Percentiles rank a stretch among this genome's conserved stretches.
phyloP scores from a whole-genome alignment of 1,140 invertebrate genomes.

The Ostrea edulis region DNA sequence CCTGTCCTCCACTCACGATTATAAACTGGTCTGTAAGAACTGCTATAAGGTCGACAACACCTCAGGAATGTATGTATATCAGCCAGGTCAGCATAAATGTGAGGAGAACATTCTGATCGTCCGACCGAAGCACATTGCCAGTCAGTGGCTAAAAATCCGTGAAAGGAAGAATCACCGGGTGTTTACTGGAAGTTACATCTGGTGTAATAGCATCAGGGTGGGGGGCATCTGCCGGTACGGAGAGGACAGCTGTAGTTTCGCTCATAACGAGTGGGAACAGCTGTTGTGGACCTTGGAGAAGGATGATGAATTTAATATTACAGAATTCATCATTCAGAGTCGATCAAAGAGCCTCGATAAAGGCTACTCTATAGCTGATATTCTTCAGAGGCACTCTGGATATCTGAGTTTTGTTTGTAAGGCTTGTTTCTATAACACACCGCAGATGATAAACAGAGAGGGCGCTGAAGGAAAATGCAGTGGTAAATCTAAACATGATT shows the following conservation, averaged over 20 bases:
- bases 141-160: slow-evolving; percentile 66
- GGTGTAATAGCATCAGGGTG: slow-evolving; percentile 68
- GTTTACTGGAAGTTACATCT: slow-evolving; percentile 69
- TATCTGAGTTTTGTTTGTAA: slow-evolving; percentile 72
- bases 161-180: slow-evolving; percentile 72
- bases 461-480: slow-evolving; percentile 57
- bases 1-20: slow-evolving; percentile 64
- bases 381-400: slow-evolving; percentile 68
- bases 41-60: slow-evolving; percentile 63
- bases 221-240: slow-evolving; percentile 65
- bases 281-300: slow-evolving; percentile 74
- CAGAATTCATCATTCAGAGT: slow-evolving; percentile 72
- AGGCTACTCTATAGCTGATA: slow-evolving; percentile 62
- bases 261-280: slow-evolving; percentile 73
- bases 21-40: slow-evolving; percentile 66
- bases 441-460: slow-evolving; percentile 58
- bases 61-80: slow-evolving; percentile 62
- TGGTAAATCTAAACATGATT: slow-evolving; percentile 63
- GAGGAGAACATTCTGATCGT: slow-evolving; percentile 71
- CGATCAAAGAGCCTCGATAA: slow-evolving; percentile 48
- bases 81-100: slow-evolving; percentile 64
- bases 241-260: slow-evolving; percentile 72
- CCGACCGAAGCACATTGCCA: slow-evolving; percentile 47
- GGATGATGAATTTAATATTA: slow-evolving; percentile 70
- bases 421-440: slow-evolving; percentile 67